Percentiles rank a stretch among this genome's conserved stretches.
These are phyloP conservation scores for Eumaeus atala DNA, from an alignment of 1,140 invertebrate genomes.

Conservation along the genomic window DNA sequence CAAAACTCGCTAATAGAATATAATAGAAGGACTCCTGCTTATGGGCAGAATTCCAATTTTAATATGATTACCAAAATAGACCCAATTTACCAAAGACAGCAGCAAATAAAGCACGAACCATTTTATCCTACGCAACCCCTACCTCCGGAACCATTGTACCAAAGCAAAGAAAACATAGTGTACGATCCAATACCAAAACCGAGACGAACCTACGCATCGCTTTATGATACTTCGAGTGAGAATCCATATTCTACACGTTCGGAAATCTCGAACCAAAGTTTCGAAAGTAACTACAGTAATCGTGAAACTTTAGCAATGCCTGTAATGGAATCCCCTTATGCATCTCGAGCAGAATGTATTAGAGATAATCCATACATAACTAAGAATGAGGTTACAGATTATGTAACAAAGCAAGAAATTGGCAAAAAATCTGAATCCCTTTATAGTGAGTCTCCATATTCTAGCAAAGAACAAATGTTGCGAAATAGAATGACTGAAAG, in stretches of 20 bases:
- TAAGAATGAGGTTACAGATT: constrained; percentile 49
- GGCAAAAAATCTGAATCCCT: constrained; percentile 46
- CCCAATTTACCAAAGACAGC: constrained; percentile 72
- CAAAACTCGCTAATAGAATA: constrained; percentile 74
- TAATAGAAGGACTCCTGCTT: constrained; percentile 57
- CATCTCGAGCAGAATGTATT: constrained; percentile 40
- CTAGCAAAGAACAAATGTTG: constrained; percentile 69
- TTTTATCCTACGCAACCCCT: constrained; percentile 65
- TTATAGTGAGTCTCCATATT: constrained; percentile 63
- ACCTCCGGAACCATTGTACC: constrained; percentile 70
- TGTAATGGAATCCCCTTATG: constrained; percentile 53
- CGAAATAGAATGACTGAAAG: constrained; percentile 60
- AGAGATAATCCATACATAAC: constrained; percentile 51
- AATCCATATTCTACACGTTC: constrained; percentile 61
- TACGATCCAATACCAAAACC: constrained; percentile 71
- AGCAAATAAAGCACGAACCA: constrained; percentile 69
- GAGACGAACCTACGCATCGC: constrained; percentile 62
- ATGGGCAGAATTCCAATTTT: constrained; percentile 60
- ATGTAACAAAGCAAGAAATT: constrained; percentile 54
- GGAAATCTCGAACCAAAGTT: constrained; percentile 59
- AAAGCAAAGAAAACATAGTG: constrained; percentile 65
- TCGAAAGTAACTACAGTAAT: constrained; percentile 58
- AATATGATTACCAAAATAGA: constrained; percentile 75
- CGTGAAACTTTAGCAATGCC: constrained; percentile 54
- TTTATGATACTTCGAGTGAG: constrained; percentile 62